Evolutionary conservation across 2,113 vertebrate species (phyloP).

Genomic region (Rhinolophus sinicus): DNA sequence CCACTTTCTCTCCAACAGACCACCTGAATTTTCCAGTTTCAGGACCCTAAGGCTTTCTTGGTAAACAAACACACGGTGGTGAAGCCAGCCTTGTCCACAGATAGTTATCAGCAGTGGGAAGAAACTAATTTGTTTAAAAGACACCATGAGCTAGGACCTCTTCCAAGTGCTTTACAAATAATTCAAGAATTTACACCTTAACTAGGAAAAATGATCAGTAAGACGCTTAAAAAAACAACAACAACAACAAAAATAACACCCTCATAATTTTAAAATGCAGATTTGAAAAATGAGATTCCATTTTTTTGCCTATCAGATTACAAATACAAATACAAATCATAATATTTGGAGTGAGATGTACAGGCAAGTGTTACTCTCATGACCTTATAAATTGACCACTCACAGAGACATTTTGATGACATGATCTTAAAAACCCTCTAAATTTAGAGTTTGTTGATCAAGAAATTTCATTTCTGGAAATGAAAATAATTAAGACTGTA

Average conservation of each 20-base stretch:
- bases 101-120: neutral
- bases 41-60: neutral
- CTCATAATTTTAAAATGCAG: conserved; percentile 19
- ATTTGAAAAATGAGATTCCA: neutral
- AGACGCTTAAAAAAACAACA: neutral
- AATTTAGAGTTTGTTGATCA: neutral
- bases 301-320: conserved; percentile 11
- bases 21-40: neutral
- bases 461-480: conserved; percentile 15
- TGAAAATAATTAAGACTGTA: conserved; percentile 41
- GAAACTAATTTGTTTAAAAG: neutral
- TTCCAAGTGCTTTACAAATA: neutral
- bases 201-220: neutral
- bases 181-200: neutral
- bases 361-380: neutral
- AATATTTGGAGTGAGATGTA: neutral
- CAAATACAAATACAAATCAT: conserved; percentile 1
- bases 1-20: neutral
- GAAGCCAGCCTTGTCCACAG: neutral
- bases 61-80: neutral
- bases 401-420: conserved; percentile 7
- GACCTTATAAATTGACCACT: neutral
- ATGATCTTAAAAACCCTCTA: neutral
- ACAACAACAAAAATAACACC: neutral
- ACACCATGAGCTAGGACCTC: neutral